Evolutionary conservation across 2,888 invertebrate genomes (phyloP).

Genomic region (Exephanes ischioxanthus): DNA sequence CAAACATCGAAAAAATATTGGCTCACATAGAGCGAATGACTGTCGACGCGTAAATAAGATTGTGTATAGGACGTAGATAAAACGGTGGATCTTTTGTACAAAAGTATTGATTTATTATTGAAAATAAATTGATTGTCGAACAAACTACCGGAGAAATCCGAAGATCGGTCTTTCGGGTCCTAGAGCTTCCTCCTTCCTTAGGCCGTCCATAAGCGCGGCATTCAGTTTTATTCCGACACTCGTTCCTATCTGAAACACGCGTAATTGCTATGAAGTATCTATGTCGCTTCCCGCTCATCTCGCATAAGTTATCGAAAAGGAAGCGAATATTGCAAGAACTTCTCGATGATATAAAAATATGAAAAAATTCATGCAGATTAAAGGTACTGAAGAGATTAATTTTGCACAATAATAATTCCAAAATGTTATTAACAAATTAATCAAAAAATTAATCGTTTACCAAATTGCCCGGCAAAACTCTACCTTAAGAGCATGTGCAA

Average conservation of each 20-base stretch:
- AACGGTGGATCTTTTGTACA: not conserved
- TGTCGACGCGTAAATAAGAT: slow-evolving; percentile 48
- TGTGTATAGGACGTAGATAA: not conserved
- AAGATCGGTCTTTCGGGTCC: slow-evolving; percentile 83
- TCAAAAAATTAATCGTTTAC: too few species aligned
- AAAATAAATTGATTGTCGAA: slow-evolving; percentile 24
- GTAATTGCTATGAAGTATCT: not conserved
- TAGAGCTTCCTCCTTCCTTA: slow-evolving; percentile 87
- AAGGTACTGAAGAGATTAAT: too few species aligned
- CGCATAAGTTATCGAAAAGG: too few species aligned
- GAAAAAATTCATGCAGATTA: too few species aligned
- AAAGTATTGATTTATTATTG: slow-evolving; percentile 41
- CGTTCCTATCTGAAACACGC: slow-evolving; percentile 87
- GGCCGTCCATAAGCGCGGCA: slow-evolving; percentile 88
- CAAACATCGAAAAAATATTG: slow-evolving; percentile 77
- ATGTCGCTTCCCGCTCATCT: too few species aligned
- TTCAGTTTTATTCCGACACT: slow-evolving; percentile 90
- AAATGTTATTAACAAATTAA: too few species aligned
- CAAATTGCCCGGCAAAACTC: too few species aligned
- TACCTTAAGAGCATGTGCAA: too few species aligned
- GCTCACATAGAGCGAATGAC: slow-evolving; percentile 72
- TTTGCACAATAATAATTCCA: too few species aligned
- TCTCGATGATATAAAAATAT: too few species aligned
- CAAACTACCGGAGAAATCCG: slow-evolving; percentile 85
- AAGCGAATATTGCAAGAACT: too few species aligned